phyloP scores from a whole-genome alignment of 2,113 vertebrate species.

The Antechinus stuartii region DNA sequence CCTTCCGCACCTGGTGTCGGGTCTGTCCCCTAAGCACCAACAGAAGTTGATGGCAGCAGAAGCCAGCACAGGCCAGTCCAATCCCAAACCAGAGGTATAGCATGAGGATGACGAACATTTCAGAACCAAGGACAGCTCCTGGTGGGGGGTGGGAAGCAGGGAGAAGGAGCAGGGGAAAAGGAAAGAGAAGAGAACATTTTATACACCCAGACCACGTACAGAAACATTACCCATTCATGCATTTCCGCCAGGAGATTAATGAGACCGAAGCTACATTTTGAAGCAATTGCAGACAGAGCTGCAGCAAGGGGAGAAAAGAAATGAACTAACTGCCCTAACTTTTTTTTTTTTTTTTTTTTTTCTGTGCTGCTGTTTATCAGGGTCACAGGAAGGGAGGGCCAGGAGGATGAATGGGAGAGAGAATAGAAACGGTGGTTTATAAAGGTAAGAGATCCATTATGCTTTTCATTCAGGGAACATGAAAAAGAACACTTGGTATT shows the following conservation, averaged over 20 bases:
- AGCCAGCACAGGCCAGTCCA: slow-evolving; percentile 95
- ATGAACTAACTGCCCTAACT: slow-evolving; percentile 47
- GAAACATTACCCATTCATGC: slow-evolving; percentile 5
- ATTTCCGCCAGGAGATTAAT: background rate
- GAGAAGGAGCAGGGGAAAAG: slow-evolving; percentile 7
- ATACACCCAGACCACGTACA: slow-evolving; percentile 51
- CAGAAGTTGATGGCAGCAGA: slow-evolving; percentile 98
- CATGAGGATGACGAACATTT: slow-evolving; percentile 98
- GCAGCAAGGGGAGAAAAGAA: slow-evolving; percentile 10
- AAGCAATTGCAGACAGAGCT: slow-evolving; percentile 1
- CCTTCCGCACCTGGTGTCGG: slow-evolving; percentile 92
- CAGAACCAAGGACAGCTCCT: slow-evolving; percentile 95
- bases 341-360: slow-evolving; percentile 49
- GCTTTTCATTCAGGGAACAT: background rate
- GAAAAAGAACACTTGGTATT: background rate
- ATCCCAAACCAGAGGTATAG: slow-evolving; percentile 98
- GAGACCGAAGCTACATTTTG: slow-evolving; percentile 29
- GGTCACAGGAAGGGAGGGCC: background rate
- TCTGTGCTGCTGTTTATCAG: slow-evolving; percentile 4
- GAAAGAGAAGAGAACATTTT: slow-evolving; percentile 54
- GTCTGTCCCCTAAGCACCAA: slow-evolving; percentile 95
- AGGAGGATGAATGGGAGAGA: background rate
- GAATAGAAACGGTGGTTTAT: background rate
- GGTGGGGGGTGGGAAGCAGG: background rate
- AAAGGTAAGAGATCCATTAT: background rate